phyloP scores from a whole-genome alignment of 2,888 invertebrate genomes.

The Rhagophthalmus giganteus region DNA sequence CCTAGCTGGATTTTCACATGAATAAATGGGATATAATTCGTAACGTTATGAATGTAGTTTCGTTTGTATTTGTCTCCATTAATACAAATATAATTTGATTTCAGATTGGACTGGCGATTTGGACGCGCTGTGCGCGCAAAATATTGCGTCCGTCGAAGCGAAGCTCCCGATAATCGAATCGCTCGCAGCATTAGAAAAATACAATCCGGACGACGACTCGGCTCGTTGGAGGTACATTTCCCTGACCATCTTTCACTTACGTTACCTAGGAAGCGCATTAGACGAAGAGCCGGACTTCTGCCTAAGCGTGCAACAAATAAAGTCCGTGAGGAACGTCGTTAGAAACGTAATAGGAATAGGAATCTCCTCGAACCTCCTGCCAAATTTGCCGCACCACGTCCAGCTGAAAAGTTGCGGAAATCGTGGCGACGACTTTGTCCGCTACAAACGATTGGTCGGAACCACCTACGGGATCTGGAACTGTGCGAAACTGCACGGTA shows the following conservation, averaged over 20 bases:
- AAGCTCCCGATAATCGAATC: background rate
- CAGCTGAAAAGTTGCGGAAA: slow-evolving; percentile 29
- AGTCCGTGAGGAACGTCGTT: slow-evolving; percentile 63
- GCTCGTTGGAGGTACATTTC: slow-evolving; percentile 55
- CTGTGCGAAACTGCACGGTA: slow-evolving; percentile 57
- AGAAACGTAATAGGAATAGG: slow-evolving; percentile 68
- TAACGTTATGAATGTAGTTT: too few species aligned
- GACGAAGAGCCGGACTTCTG: slow-evolving; percentile 38
- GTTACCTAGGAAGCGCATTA: slow-evolving; percentile 42
- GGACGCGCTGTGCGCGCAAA: slow-evolving; percentile 40
- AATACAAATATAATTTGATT: too few species aligned
- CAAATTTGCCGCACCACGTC: slow-evolving; percentile 49
- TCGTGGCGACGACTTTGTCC: slow-evolving; percentile 49
- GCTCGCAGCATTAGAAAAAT: slow-evolving; percentile 8
- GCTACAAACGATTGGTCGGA: slow-evolving; percentile 58
- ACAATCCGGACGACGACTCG: slow-evolving; percentile 33
- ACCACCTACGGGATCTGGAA: slow-evolving; percentile 59
- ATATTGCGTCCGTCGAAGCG: slow-evolving; percentile 35
- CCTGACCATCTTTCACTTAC: slow-evolving; percentile 56
- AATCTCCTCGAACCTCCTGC: slow-evolving; percentile 66
- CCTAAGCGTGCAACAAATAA: slow-evolving; percentile 70
- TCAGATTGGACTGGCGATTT: slow-evolving; percentile 41
- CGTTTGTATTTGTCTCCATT: background rate
- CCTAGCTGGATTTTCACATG: too few species aligned
- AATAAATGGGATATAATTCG: too few species aligned